phyloP scores from a whole-genome alignment of 2,797 vertebrate species.

The Anisognathus igniventris region DNA sequence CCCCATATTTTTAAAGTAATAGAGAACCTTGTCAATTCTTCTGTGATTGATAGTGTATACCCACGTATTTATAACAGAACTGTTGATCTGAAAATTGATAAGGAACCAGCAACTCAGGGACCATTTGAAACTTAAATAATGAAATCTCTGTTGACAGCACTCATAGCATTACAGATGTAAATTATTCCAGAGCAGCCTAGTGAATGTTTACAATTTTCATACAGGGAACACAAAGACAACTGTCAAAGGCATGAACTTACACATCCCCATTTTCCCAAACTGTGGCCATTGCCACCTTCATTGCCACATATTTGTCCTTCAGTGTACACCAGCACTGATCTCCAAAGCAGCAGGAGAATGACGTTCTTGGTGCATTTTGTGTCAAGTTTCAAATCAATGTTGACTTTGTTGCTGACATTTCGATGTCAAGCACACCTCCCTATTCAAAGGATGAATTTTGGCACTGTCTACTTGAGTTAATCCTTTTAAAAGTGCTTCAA shows the following conservation, averaged over 20 bases:
- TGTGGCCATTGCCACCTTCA: accelerated
- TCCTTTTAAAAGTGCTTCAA: conserved; percentile 15
- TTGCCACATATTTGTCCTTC: not conserved
- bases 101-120: not conserved
- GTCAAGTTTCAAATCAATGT: not conserved
- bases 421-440: not conserved
- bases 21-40: not conserved
- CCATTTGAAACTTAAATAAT: not conserved
- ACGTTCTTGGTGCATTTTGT: not conserved
- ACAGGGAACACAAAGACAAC: not conserved
- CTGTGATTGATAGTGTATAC: not conserved
- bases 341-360: not conserved
- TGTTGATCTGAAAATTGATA: not conserved
- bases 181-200: not conserved
- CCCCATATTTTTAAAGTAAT: not conserved
- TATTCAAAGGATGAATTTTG: not conserved
- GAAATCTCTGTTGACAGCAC: not conserved
- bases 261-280: not conserved
- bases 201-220: accelerated
- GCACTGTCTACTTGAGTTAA: not conserved
- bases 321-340: not conserved
- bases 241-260: not conserved
- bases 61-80: not conserved
- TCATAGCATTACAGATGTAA: not conserved
- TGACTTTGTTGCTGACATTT: not conserved